Conservation (phyloP, 1,140 invertebrate genomes). For the Coelopa frigida region DNA sequence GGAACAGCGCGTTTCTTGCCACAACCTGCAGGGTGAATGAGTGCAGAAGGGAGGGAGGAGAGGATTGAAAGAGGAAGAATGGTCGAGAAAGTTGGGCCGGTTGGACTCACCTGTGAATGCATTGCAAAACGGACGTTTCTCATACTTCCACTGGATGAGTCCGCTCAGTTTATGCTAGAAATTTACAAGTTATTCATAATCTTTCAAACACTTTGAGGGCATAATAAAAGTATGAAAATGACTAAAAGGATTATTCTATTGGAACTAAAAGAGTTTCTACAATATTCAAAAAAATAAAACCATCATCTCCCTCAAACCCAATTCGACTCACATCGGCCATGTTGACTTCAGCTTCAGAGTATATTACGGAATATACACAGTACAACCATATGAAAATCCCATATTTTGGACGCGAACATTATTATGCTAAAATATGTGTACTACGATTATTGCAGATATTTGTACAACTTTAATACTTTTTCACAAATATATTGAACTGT, state of each 20-base stretch:
- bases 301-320: too few species aligned
- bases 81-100: not conserved
- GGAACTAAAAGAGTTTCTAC: not conserved
- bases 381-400: slow-evolving; percentile 5
- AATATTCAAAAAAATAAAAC: not conserved
- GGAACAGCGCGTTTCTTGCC: slow-evolving; percentile 57
- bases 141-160: slow-evolving; percentile 39
- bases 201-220: not conserved
- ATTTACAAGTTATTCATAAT: not conserved
- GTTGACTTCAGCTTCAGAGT: slow-evolving; percentile 1
- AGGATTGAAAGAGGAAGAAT: not conserved
- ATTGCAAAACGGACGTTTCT: slow-evolving; percentile 66
- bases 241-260: not conserved
- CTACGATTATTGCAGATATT: too few species aligned
- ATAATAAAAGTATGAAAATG: not conserved
- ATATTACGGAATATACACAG: slow-evolving; percentile 1
- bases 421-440: too few species aligned
- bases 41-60: slow-evolving; percentile 5
- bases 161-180: slow-evolving; percentile 41
- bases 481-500: too few species aligned
- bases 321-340: slow-evolving; percentile 9
- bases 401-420: slow-evolving; percentile 8
- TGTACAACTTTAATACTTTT: too few species aligned
- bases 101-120: slow-evolving; percentile 61
- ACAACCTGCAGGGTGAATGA: too few species aligned